Conservation (phyloP, 2,888 invertebrate species). For the Polietes domitor region DNA sequence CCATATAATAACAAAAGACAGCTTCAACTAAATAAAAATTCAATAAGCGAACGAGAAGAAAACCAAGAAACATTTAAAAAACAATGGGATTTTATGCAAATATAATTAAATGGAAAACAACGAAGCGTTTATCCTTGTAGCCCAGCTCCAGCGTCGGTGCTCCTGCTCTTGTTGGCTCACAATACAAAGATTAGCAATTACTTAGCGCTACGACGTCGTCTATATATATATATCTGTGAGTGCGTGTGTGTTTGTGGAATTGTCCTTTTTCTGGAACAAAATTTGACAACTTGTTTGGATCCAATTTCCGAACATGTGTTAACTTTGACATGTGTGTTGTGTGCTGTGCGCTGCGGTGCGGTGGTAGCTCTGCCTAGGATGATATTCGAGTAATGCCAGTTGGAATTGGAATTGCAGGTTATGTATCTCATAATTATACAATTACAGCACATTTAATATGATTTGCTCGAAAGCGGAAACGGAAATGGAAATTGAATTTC, state of each 20-base stretch:
- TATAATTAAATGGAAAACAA: constrained; percentile 30
- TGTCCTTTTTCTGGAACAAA: not conserved
- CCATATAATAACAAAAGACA: constrained; percentile 63
- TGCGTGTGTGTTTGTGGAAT: not conserved
- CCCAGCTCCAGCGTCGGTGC: not conserved
- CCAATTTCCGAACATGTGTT: constrained; percentile 62
- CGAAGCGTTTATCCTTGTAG: constrained; percentile 3
- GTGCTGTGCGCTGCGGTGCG: not conserved
- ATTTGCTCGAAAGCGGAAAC: constrained; percentile 24
- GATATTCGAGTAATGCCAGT: constrained; percentile 17
- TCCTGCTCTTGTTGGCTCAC: not conserved
- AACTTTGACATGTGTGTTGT: constrained; percentile 62
- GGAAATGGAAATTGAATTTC: constrained; percentile 27
- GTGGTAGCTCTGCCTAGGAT: not conserved
- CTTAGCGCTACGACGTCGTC: not conserved
- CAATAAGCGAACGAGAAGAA: not conserved
- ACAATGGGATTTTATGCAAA: constrained; percentile 32
- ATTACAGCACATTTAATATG: constrained; percentile 30
- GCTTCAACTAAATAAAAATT: constrained; percentile 8
- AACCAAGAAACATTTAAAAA: not conserved
- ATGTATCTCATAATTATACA: constrained; percentile 40
- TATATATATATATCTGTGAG: not conserved
- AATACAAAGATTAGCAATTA: constrained; percentile 33
- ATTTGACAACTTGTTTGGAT: constrained; percentile 49
- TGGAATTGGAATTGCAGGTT: constrained; percentile 23